Evolutionary conservation across 2,888 invertebrate species (phyloP).

Genomic region (Tenthredo distinguenda): DNA sequence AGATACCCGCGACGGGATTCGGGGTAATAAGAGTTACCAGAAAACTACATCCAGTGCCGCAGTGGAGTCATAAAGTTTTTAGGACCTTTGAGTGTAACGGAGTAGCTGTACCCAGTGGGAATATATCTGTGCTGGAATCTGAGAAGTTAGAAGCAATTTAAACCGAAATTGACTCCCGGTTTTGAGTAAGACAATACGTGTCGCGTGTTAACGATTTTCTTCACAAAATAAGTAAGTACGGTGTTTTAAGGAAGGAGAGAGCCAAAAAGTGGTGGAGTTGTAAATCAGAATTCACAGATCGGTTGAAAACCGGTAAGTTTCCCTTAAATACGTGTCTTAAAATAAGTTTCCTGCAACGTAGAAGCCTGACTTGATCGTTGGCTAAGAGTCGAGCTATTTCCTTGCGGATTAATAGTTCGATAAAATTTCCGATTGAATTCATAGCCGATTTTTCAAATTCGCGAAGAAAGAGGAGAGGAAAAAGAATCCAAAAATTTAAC

Average conservation of each 20-base stretch:
- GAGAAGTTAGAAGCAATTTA: conserved; percentile 20
- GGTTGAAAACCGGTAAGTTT: conserved; percentile 15
- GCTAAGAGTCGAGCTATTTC: background rate
- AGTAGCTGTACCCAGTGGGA: background rate
- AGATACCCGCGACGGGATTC: background rate
- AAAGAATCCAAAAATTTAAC: too few relatives aligned
- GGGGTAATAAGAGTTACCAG: conserved; percentile 25
- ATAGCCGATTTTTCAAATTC: too few relatives aligned
- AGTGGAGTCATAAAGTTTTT: conserved; percentile 14
- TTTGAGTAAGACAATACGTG: conserved; percentile 29
- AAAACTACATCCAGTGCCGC: background rate
- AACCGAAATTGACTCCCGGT: conserved; percentile 28
- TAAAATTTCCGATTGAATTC: background rate
- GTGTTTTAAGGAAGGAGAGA: background rate
- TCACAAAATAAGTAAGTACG: background rate
- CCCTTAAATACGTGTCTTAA: background rate
- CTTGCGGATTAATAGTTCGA: background rate
- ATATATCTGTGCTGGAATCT: background rate
- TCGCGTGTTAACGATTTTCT: conserved; percentile 28
- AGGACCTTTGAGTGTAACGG: conserved; percentile 15
- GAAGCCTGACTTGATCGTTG: background rate
- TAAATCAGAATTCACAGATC: conserved; percentile 42
- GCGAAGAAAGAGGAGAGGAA: too few relatives aligned
- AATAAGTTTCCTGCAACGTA: background rate
- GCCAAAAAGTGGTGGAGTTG: background rate